phyloP scores from a whole-genome alignment of 2,113 vertebrate genomes.

The Pelobates fuscus region DNA sequence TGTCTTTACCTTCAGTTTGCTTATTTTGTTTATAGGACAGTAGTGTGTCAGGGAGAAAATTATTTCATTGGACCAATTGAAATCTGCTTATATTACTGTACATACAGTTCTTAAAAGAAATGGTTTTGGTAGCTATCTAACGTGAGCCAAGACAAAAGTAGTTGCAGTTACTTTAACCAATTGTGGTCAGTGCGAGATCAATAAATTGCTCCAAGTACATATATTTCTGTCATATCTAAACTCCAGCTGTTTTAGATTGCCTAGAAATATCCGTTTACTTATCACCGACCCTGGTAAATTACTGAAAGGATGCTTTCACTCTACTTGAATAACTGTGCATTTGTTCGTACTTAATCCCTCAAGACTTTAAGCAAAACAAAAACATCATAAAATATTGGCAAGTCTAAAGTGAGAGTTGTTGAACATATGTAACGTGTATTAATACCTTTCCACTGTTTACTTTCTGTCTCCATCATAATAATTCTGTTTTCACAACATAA shows the following conservation, averaged over 20 bases:
- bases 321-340: neutral
- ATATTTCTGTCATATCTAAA: neutral
- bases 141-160: too few relatives aligned
- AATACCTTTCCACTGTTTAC: slow-evolving; percentile 32
- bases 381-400: neutral
- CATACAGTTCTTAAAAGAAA: too few relatives aligned
- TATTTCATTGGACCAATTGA: too few relatives aligned
- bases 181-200: too few relatives aligned
- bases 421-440: slow-evolving; percentile 37
- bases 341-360: slow-evolving; percentile 14
- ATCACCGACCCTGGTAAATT: neutral
- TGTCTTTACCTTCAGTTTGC: too few relatives aligned
- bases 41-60: too few relatives aligned
- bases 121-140: too few relatives aligned
- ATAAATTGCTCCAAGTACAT: too few relatives aligned
- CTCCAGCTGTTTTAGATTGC: neutral
- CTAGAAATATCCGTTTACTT: neutral
- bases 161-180: too few relatives aligned
- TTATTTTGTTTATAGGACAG: too few relatives aligned
- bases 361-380: slow-evolving; percentile 24
- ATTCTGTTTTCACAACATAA: slow-evolving; percentile 33
- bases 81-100: too few relatives aligned
- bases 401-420: slow-evolving; percentile 11
- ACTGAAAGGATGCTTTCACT: slow-evolving; percentile 13
- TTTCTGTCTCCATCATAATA: slow-evolving; percentile 28